phyloP scores from a whole-genome alignment of 2,888 invertebrate species.

The Panopea generosa region DNA sequence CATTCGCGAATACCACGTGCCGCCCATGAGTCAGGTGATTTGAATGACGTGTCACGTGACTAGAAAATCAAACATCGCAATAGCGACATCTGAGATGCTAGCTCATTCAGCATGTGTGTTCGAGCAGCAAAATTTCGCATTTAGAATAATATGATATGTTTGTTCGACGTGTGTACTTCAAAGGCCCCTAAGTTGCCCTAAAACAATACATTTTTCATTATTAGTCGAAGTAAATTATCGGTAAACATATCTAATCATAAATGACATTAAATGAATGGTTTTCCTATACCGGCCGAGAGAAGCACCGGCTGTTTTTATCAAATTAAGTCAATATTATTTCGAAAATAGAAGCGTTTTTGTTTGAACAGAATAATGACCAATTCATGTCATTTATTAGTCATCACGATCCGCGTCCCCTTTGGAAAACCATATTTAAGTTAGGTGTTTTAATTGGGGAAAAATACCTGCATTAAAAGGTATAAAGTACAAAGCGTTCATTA shows the following conservation, averaged over 20 bases:
- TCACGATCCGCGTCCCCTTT: too few relatives aligned
- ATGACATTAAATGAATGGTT: not conserved
- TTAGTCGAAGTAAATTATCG: slow-evolving; percentile 16
- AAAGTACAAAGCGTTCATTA: too few relatives aligned
- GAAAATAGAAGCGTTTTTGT: too few relatives aligned
- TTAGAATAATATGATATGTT: slow-evolving; percentile 14
- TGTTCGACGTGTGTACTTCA: slow-evolving; percentile 14
- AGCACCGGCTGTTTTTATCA: too few relatives aligned
- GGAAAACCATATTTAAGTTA: too few relatives aligned
- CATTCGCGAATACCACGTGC: not conserved
- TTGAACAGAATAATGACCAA: too few relatives aligned
- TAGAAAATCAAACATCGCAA: slow-evolving; percentile 4
- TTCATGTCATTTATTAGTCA: too few relatives aligned
- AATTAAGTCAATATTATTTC: too few relatives aligned
- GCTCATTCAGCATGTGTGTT: slow-evolving; percentile 4
- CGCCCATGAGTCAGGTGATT: slow-evolving; percentile 21
- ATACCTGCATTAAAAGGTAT: too few relatives aligned
- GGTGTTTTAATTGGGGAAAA: too few relatives aligned
- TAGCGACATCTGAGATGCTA: slow-evolving; percentile 18
- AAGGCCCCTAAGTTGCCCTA: slow-evolving; percentile 5
- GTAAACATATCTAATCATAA: slow-evolving; percentile 16
- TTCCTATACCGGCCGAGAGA: too few relatives aligned
- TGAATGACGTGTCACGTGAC: slow-evolving; percentile 17
- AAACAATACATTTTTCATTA: slow-evolving; percentile 23
- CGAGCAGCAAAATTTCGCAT: not conserved